Conservation (phyloP, 2,888 invertebrate species). For the Boloria selene region DNA sequence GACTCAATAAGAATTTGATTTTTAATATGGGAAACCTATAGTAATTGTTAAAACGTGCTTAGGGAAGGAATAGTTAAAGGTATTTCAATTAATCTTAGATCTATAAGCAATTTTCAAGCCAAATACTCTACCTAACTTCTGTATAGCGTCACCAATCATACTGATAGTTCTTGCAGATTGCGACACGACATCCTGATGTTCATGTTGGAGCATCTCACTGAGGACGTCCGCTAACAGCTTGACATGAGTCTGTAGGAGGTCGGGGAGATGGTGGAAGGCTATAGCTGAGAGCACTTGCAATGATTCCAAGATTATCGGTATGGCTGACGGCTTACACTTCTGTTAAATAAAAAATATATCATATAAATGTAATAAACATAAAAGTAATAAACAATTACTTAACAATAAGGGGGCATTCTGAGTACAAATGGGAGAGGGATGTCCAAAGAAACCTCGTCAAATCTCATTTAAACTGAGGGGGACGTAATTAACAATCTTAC, state of each 20-base stretch:
- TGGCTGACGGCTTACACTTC: slow-evolving; percentile 69
- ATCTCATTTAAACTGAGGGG: no score
- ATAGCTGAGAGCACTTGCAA: slow-evolving; percentile 87
- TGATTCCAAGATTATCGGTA: slow-evolving; percentile 89
- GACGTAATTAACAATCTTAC: no score
- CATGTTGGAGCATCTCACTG: slow-evolving; percentile 81
- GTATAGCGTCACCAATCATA: slow-evolving; percentile 85
- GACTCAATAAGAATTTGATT: no score
- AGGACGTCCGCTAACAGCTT: slow-evolving; percentile 83
- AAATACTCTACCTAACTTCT: slow-evolving; percentile 66
- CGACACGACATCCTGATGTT: slow-evolving; percentile 85
- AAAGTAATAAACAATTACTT: no score
- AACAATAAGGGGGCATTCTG: no score
- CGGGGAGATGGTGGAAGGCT: slow-evolving; percentile 82
- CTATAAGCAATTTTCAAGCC: no score
- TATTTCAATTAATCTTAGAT: no score
- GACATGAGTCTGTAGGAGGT: slow-evolving; percentile 82
- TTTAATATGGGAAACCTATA: no score
- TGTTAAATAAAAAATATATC: slow-evolving; percentile 48
- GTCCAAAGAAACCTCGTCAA: no score
- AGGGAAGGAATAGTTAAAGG: no score
- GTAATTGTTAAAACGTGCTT: no score
- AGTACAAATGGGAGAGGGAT: no score
- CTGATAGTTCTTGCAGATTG: slow-evolving; percentile 88
- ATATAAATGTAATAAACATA: neutral